Evolutionary conservation across 2,888 invertebrate genomes (phyloP), one percentile per base, ranked within the genome.

Genomic region (Callinectes sapidus): DNA sequence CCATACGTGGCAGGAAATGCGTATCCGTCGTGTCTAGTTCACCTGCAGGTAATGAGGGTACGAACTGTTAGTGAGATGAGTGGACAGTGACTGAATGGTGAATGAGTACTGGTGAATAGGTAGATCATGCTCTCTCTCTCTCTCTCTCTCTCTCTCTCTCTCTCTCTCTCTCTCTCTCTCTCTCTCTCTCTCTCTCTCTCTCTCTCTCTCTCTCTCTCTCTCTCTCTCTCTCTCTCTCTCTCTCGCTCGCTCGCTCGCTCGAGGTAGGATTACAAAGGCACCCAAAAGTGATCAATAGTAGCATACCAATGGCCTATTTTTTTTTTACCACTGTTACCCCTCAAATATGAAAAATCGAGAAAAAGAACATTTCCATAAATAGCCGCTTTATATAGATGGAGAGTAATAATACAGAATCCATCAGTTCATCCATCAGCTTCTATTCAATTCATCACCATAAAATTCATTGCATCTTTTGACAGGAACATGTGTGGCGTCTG

Each of bases 201-300:
- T 71, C 71, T 71, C 71, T 71, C 71, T 71, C 71, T 71, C 71
- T 71, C 71, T 61, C 61, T 61, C 61, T 61, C 61, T 61, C 61
- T 61, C 61, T 61, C 61, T 61, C 61, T 61, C 61, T 61, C 61
- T 61, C 61, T 18, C 48, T 8, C 48, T 48, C 48, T 48, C 48
- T 61, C 61, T 61, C 61, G 16, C 61, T 61, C 61, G 16, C 61
- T 18, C 48, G 0, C 48, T 48, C 48, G 3, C 48, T 48, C 48
- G 5, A 48, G 48, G 48, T 10, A 48, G 10, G 0, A 48, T 8
- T 48, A 8, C 48, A 48, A 48, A 48, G 48, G 48, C 8, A 48
- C 8, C 48, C 10, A 48, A 6, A 48, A 48, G 10, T 48, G 10
- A 39, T 39, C 2, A 39, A 39, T 39, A 39, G 39, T 39, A 1